Conservation (phyloP, 2,113 vertebrate species). For the Takifugu flavidus region DNA sequence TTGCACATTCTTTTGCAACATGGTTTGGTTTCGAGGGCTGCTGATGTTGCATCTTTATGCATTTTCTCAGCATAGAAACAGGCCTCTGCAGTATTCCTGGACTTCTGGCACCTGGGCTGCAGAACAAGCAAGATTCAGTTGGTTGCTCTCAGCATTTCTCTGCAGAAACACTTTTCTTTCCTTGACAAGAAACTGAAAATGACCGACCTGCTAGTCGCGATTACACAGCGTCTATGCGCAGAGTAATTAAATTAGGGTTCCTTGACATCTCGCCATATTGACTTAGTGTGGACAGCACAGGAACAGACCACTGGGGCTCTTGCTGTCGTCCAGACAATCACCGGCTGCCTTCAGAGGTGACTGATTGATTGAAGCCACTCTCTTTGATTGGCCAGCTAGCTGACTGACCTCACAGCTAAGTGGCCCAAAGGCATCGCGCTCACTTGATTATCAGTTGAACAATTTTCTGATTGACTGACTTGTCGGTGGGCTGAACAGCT, state of each 20-base stretch:
- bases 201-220: constrained; percentile 8
- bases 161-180: background rate
- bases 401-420: constrained; percentile 9
- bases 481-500: constrained; percentile 7
- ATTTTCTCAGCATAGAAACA: too few relatives aligned
- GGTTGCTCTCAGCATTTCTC: background rate
- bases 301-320: constrained; percentile 8
- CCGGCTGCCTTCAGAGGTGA: constrained; percentile 6
- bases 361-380: constrained; percentile 8
- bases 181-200: background rate
- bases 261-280: constrained; percentile 10
- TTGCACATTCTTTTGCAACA: background rate
- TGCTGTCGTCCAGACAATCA: constrained; percentile 20
- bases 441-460: constrained; percentile 17
- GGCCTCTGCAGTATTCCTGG: background rate
- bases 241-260: constrained; percentile 10
- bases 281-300: background rate
- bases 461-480: constrained; percentile 13
- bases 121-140: constrained; percentile 1
- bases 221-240: background rate
- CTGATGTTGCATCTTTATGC: constrained; percentile 4
- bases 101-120: background rate
- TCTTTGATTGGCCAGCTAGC: constrained; percentile 21
- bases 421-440: constrained; percentile 11
- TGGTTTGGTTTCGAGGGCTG: background rate